phyloP scores from a whole-genome alignment of 2,113 vertebrate genomes.

The Psephotus haematonotus region DNA sequence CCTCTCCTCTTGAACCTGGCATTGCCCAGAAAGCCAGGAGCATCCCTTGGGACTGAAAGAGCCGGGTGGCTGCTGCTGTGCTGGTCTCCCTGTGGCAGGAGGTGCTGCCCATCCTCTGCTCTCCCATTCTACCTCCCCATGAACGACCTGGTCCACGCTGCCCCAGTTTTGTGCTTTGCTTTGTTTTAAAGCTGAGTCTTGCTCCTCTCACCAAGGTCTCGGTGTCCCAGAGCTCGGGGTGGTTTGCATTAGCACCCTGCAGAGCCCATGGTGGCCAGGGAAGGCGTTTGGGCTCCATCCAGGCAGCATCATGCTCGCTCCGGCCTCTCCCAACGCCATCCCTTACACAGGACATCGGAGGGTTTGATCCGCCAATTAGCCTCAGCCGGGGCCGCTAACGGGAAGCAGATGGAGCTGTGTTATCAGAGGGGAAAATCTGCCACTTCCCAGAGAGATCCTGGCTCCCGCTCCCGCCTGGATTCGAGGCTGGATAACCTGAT shows the following conservation, averaged over 20 bases:
- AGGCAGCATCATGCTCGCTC: not conserved
- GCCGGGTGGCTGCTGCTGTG: accelerated
- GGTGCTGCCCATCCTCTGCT: not conserved
- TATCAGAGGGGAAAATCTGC: not conserved
- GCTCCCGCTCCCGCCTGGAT: not conserved
- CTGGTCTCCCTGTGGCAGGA: not conserved
- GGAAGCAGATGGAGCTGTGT: slow-evolving; percentile 60
- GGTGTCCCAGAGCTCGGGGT: not conserved
- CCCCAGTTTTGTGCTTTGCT: not conserved
- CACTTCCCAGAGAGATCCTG: not conserved
- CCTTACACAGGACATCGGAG: slow-evolving; percentile 26
- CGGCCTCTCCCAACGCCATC: not conserved
- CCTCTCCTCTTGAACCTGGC: no score
- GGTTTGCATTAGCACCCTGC: slow-evolving; percentile 36
- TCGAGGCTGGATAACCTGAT: accelerated
- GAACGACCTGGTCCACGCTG: accelerated
- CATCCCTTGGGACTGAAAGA: accelerated
- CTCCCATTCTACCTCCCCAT: accelerated
- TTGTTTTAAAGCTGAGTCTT: not conserved
- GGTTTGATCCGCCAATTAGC: slow-evolving; percentile 66
- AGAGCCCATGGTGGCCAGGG: not conserved
- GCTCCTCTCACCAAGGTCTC: no score
- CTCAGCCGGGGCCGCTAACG: slow-evolving; percentile 45
- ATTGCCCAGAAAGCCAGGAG: not conserved
- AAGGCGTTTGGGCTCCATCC: slow-evolving; percentile 44